Evolutionary conservation across 2,888 invertebrate species (phyloP).

Genomic region (Drosophila crucigera): DNA sequence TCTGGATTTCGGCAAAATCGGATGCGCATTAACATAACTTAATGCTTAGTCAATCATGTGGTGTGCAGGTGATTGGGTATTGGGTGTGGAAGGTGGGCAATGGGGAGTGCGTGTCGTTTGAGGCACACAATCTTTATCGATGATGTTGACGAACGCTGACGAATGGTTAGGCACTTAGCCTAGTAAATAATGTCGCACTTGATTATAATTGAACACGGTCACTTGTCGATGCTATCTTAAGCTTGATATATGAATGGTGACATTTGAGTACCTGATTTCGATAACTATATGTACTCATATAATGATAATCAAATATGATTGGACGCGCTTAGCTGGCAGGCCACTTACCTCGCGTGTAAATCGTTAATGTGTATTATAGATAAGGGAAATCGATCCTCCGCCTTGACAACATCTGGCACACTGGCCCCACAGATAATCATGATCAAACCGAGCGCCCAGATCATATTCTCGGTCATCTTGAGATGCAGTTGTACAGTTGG

Average conservation of each 20-base stretch:
- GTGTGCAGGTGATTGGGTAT: background rate
- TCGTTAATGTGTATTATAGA: conserved; percentile 85
- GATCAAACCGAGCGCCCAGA: conserved; percentile 4
- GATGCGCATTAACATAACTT: background rate
- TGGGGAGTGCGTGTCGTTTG: too few species aligned
- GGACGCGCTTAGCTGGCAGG: background rate
- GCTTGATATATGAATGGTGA: background rate
- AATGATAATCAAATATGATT: background rate
- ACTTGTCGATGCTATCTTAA: conserved; percentile 25
- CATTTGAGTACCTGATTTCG: background rate
- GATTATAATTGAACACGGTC: conserved; percentile 45
- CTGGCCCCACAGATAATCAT: background rate
- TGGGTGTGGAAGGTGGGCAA: background rate
- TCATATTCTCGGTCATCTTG: background rate
- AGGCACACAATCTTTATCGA: conserved; percentile 19
- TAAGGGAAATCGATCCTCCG: conserved; percentile 77
- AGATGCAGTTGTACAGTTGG: background rate
- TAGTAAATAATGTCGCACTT: conserved; percentile 18
- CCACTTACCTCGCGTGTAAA: conserved; percentile 84
- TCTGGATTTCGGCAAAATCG: conserved; percentile 83
- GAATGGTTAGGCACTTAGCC: background rate
- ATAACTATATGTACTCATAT: background rate
- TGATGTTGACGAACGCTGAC: background rate
- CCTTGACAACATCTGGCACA: conserved; percentile 9
- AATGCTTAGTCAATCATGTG: background rate